Base-by-base conservation (phyloP, 1,140 invertebrate genomes). In the Hyposmocoma kahamanoa region DNA sequence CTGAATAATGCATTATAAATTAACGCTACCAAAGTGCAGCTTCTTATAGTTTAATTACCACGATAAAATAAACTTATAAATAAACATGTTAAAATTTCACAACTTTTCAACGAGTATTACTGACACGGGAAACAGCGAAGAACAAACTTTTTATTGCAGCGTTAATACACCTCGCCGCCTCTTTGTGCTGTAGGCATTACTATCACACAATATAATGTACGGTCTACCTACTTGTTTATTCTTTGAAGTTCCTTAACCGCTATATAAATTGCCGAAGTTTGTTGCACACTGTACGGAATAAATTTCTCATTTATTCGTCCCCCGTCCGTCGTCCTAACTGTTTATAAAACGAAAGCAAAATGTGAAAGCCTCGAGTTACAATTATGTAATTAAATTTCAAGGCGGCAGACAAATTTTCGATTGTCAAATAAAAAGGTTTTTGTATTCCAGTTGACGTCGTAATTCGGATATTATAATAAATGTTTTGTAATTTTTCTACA, bases 251-350 rank as follows among this genome's bases (percentile, higher is more conserved):
- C n/a, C 32, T 26, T 26, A 36, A 15, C 32, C 32, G 32, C 32
- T n/a, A 15, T 17, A 36, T 36, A 58, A 53, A 53, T 58, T 49
- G 43, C 21, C 21, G 43, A 48, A 50, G 43, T 52, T 58, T 46
- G 43, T 47, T 58, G 45, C 42, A 53, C 32, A 30, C 36, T 42
- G 42, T 53, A 36, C 19, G 42, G 47, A 49, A 53, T 58, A 58
- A 58, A 45, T 53, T 43, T 42, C 42, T 28, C 50, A 53, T 57
- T 53, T 48, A 52, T 52, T 56, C 45, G 34, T 36, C 32, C 32
- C 32, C 15, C 32, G 32, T 36, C 15, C 32, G 11, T n/a, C n/a
- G n/a, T 8, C 32, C n/a, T 15, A 15, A 36, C 32, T 36, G 32
- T 36, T 36, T 17, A 15, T 36, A 36, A 5, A 17, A 36, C 32